Evolutionary conservation across 2,113 vertebrate genomes (phyloP).

Genomic region (Lampris megalopsis): DNA sequence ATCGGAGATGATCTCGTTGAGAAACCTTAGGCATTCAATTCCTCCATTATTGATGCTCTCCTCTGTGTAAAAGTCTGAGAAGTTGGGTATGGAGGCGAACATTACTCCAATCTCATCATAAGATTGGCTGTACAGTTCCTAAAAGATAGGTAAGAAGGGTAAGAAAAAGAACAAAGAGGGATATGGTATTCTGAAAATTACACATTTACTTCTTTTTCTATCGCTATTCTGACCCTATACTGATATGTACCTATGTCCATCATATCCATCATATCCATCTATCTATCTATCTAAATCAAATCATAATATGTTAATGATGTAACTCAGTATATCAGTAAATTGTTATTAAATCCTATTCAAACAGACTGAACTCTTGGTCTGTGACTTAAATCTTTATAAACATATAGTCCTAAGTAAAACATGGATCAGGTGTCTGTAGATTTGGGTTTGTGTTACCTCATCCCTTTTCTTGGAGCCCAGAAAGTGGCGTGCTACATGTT

Average conservation of each 20-base stretch:
- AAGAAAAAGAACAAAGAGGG: background rate
- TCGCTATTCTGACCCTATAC: too few species aligned
- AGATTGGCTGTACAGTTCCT: conserved; percentile 97
- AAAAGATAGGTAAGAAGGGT: conserved; percentile 1
- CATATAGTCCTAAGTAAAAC: too few species aligned
- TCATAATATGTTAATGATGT: too few species aligned
- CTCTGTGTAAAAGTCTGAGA: conserved; percentile 97
- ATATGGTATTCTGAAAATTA: background rate
- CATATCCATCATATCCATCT: too few species aligned
- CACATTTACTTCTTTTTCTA: too few species aligned
- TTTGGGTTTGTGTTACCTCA: conserved; percentile 82
- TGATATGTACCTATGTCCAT: too few species aligned
- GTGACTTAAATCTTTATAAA: too few species aligned
- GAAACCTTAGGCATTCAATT: conserved; percentile 95
- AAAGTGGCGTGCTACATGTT: conserved; percentile 95
- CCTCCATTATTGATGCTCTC: conserved; percentile 98
- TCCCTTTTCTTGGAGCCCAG: conserved; percentile 96
- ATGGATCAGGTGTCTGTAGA: background rate
- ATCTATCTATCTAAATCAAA: too few species aligned
- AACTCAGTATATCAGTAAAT: too few species aligned
- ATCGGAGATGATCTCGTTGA: conserved; percentile 98
- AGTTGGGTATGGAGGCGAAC: conserved; percentile 99
- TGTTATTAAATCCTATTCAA: too few species aligned
- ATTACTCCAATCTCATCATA: conserved; percentile 98
- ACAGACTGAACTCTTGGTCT: too few species aligned